Conservation (phyloP, 2,797 vertebrate genomes). For the Melanotaenia pygmaea region DNA sequence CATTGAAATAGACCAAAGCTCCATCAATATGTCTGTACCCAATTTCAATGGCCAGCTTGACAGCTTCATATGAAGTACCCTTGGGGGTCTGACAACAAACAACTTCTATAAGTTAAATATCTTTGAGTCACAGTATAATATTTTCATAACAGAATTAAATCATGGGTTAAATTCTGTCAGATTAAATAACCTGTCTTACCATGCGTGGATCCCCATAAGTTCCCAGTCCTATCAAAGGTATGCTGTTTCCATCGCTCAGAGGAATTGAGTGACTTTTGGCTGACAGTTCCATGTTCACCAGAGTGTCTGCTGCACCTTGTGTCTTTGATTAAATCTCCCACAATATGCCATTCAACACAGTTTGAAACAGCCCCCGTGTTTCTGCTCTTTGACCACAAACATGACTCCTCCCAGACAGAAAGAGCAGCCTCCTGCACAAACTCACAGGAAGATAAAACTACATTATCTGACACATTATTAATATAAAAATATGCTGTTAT, state of each 20-base stretch:
- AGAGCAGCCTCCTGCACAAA: neutral
- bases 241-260: constrained; percentile 88
- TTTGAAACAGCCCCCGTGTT: neutral
- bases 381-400: neutral
- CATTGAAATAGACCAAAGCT: constrained; percentile 89
- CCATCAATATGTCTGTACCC: constrained; percentile 94
- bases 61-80: constrained; percentile 78
- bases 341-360: neutral
- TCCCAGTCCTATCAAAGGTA: constrained; percentile 90
- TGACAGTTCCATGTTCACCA: constrained; percentile 78
- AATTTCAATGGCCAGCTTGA: constrained; percentile 88
- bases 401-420: constrained; percentile 51
- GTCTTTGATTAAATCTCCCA: neutral
- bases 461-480: neutral
- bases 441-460: neutral
- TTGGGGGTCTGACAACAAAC: constrained; percentile 80
- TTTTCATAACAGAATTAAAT: neutral
- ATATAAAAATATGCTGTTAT: neutral
- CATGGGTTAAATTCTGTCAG: neutral
- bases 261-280: constrained; percentile 80
- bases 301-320: neutral
- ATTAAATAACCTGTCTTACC: constrained; percentile 44
- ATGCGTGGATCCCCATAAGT: constrained; percentile 84
- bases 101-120: neutral
- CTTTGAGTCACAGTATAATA: neutral